Base-by-base conservation (phyloP, 2,888 invertebrate genomes). In the Drosophila algonquin region DNA sequence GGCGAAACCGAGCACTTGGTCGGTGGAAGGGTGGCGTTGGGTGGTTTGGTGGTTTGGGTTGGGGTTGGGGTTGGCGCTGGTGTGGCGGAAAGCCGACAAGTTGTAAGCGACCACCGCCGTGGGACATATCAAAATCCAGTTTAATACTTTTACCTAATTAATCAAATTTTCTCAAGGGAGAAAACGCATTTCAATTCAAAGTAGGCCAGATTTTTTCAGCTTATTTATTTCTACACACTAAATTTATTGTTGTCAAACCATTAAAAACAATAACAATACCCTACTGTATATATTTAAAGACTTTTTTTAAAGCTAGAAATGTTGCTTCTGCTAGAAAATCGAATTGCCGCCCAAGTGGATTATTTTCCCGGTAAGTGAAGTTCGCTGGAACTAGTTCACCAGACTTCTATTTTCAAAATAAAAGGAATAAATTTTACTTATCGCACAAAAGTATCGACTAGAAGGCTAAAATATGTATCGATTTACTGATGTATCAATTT, bases 1-100 rank as follows among this genome's bases (percentile, higher is more conserved):
- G 44, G 21, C 54, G 56, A 75, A 74, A 57, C 69, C 64, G 74
- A 78, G 67, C 12, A 80, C 61, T 63, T 50, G 24, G 18, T 32
- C 48, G 45, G 59, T 27, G n/a, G 40, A 7, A 14, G 40, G n/a
- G 5, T 12, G 30, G 8, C 10, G 32, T 9, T 32, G 32, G 32
- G 12, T 32, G 40, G 14, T 0, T 40, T 7, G 40, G 14, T 7
- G 16, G 24, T 18, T 18, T 18, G 18, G 18, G 18, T 5, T 24
- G 24, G 5, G 24, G 32, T 10, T 40, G 58, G 16, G 18, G 3
- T 8, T 27, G 35, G 9, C 10, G 10, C 10, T 32, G 44, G 27
- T 30, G 6, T n/a, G 40, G 40, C 40, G 7, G 32, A 48, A 32
- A 52, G 57, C 56, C 51, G 57, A 54, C 35, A 73, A 54, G 24